phyloP scores from a whole-genome alignment of 2,797 vertebrate genomes.

The Ctenopoma kingsleyae region DNA sequence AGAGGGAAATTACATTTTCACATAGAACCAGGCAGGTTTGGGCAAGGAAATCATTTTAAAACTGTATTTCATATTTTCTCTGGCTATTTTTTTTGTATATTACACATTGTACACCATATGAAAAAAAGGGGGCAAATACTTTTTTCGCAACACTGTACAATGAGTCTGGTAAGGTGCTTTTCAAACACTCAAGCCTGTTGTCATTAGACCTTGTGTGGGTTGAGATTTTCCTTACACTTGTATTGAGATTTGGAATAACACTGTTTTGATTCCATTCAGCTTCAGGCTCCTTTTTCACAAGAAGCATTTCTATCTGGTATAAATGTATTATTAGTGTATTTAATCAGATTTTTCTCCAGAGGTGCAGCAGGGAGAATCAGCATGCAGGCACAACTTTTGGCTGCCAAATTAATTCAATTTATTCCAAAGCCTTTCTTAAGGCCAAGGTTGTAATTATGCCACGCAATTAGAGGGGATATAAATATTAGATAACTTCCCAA shows the following conservation, averaged over 20 bases:
- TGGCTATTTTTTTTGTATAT: no score
- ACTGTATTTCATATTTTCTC: no score
- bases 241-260: conserved; percentile 14
- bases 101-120: no score
- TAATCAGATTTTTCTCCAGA: conserved; percentile 69
- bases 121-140: no score
- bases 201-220: conserved; percentile 16
- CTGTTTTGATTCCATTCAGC: conserved; percentile 34
- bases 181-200: not conserved
- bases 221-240: conserved; percentile 19
- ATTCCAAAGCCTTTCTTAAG: conserved; percentile 79
- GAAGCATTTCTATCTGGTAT: conserved; percentile 47
- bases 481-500: conserved; percentile 74
- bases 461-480: conserved; percentile 77
- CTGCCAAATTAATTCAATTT: conserved; percentile 79
- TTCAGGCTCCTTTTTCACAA: conserved; percentile 21
- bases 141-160: not conserved
- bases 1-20: no score
- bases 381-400: conserved; percentile 69
- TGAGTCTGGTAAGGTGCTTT: conserved; percentile 17
- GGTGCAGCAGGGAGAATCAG: conserved; percentile 67
- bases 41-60: no score
- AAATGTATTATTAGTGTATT: conserved; percentile 68
- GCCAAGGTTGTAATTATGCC: conserved; percentile 79
- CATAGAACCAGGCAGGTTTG: no score